Base-by-base conservation (phyloP, 2,888 invertebrate genomes). In the Drosophila emarginata region DNA sequence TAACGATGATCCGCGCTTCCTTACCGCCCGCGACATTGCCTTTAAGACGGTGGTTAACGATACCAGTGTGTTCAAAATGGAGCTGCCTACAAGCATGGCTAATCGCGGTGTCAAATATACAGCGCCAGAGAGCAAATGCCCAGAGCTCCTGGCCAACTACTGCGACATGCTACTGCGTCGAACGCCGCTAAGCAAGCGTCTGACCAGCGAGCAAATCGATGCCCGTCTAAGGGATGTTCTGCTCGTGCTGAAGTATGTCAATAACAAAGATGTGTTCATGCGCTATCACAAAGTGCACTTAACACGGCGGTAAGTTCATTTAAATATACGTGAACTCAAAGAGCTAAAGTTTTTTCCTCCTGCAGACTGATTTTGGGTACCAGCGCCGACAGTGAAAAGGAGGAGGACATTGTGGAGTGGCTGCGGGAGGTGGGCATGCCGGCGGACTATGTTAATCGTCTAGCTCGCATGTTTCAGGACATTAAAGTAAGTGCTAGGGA, bases 211-310 rank as follows among this genome's bases (percentile, higher is more conserved):
- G 91, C 98, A 99, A 93, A 98, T 99, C 80, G 99, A 99, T 92
- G 95, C 94, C 72, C 95, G 98, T 89, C 93, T 99, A 72, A 95
- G 94, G 90, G 97, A 99, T 93, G 98, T 99, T 81, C 93, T 99
- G 76, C 93, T 99, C 91, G 98, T 99, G 77, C 93, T 99, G 77
- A 99, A 99, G 92, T 99, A 99, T 92, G 98, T 99, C 79, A 97
- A 97, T 91, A 99, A 99, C 92, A 99, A 99, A 92, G 99, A 99
- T 93, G 99, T 99, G 28, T 99, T 99, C 92, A 99, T 99, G 99
- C 94, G 99, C 79, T 99, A 98, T 92, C 99, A 99, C 92, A 99
- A 99, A 92, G 98, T 98, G 54, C 99, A 99, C 93, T 93, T 99
- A 76, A 99, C 99, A 6, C 93, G 99, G 87, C 94, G 94, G 87